Evolutionary conservation across 2,113 vertebrate species (phyloP).

Genomic region (Erythrolamprus reginae): DNA sequence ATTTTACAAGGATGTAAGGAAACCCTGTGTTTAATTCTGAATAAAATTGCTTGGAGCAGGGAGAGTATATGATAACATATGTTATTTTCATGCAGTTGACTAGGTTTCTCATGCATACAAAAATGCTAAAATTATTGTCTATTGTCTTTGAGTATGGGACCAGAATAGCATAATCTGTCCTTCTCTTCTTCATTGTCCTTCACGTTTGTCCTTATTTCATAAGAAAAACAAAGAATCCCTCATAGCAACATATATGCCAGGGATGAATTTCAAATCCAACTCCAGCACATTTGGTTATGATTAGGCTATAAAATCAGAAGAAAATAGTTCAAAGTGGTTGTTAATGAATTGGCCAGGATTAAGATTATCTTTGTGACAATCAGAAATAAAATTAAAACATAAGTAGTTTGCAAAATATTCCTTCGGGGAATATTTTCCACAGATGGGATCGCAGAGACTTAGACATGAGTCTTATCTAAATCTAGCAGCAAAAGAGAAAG

Average conservation of each 20-base stretch:
- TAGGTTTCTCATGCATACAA: not conserved
- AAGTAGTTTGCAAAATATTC: constrained; percentile 10
- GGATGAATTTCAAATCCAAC: not conserved
- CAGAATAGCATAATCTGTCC: not conserved
- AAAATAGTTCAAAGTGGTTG: constrained; percentile 15
- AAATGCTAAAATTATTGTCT: not conserved
- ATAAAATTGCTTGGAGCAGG: not conserved
- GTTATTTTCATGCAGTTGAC: not conserved
- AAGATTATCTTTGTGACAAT: constrained; percentile 16
- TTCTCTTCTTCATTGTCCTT: not conserved
- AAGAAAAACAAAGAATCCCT: not conserved
- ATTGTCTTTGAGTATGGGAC: not conserved
- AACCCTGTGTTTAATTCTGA: not conserved
- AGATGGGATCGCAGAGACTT: not conserved
- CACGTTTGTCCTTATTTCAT: not conserved
- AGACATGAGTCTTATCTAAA: not conserved
- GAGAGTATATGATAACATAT: not conserved
- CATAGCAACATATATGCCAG: not conserved
- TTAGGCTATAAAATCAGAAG: constrained; percentile 7
- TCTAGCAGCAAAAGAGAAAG: not conserved
- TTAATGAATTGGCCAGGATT: constrained; percentile 26
- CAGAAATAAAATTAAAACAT: constrained; percentile 5
- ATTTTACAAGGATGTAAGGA: not conserved
- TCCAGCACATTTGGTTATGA: not conserved
- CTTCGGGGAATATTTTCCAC: not conserved